These are phyloP conservation scores for Myopa tessellatipennis DNA, from an alignment of 2,888 invertebrate genomes.

Conservation along the genomic window DNA sequence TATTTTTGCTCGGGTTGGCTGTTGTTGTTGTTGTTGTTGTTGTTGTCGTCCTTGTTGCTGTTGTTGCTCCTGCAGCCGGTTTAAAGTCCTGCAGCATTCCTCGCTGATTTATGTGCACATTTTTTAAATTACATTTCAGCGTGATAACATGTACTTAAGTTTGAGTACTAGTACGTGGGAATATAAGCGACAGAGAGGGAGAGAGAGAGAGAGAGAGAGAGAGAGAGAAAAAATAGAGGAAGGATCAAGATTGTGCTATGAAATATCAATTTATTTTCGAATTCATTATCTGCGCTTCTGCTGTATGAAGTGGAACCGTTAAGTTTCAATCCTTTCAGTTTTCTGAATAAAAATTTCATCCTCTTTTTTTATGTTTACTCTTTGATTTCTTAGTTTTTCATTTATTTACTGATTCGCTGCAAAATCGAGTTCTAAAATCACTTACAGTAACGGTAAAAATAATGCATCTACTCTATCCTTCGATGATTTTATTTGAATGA, in stretches of 20 bases:
- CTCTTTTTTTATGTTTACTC: neutral
- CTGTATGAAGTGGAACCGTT: too few species aligned
- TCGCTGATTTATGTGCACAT: slow-evolving; percentile 24
- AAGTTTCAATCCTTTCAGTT: neutral
- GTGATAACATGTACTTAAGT: slow-evolving; percentile 1
- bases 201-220: too few species aligned
- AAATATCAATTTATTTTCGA: slow-evolving; percentile 23
- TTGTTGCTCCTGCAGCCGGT: too few species aligned
- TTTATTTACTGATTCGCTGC: neutral
- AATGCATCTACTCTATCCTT: neutral
- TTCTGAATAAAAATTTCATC: neutral
- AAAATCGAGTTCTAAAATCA: neutral
- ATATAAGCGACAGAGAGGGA: too few species aligned
- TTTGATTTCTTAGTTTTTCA: neutral
- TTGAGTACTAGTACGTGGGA: neutral
- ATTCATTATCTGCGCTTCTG: neutral
- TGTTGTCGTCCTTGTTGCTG: too few species aligned
- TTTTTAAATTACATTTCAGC: slow-evolving; percentile 24
- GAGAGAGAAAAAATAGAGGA: too few species aligned
- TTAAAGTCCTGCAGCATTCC: neutral
- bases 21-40: too few species aligned
- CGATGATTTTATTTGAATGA: too few species aligned
- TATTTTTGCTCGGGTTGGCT: neutral
- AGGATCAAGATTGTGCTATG: too few species aligned
- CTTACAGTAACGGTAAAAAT: neutral